Evolutionary conservation across 2,888 invertebrate species (phyloP).

Genomic region (Drosophila tripunctata): DNA sequence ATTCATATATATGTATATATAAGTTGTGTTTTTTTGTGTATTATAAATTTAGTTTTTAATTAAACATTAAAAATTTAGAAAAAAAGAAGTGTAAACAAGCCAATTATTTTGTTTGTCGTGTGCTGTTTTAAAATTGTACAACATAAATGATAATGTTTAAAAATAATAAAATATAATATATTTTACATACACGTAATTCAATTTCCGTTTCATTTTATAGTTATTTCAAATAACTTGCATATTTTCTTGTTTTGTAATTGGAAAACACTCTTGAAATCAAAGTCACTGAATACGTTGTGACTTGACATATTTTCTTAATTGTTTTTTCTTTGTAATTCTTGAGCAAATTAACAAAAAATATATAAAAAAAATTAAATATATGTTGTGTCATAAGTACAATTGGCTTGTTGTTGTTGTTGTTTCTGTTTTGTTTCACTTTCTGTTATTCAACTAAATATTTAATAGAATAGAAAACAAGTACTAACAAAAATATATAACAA

Average conservation of each 20-base stretch:
- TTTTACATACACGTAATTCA: slow-evolving; percentile 49
- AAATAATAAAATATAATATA: slow-evolving; percentile 32
- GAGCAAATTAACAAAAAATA: slow-evolving; percentile 20
- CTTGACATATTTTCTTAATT: slow-evolving; percentile 6
- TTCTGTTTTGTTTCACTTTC: slow-evolving; percentile 34
- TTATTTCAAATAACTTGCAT: slow-evolving; percentile 79
- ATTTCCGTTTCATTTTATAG: slow-evolving; percentile 65
- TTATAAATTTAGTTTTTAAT: slow-evolving; percentile 55
- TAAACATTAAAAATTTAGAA: slow-evolving; percentile 53
- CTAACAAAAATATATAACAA: slow-evolving; percentile 81
- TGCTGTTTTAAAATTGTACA: slow-evolving; percentile 48
- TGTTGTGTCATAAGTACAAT: slow-evolving; percentile 67
- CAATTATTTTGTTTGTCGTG: slow-evolving; percentile 46
- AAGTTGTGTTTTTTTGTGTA: slow-evolving; percentile 47
- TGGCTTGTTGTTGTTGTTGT: slow-evolving; percentile 60
- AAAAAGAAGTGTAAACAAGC: slow-evolving; percentile 59
- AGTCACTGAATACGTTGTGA: slow-evolving; percentile 13
- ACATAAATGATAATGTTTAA: slow-evolving; percentile 43
- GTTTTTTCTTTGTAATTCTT: slow-evolving; percentile 16
- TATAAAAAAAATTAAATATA: slow-evolving; percentile 21
- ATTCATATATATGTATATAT: slow-evolving; percentile 50
- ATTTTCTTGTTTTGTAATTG: slow-evolving; percentile 21
- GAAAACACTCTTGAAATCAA: slow-evolving; percentile 21
- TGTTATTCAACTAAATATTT: slow-evolving; percentile 70
- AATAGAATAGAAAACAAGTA: slow-evolving; percentile 80